Base-by-base conservation (phyloP, 2,888 invertebrate genomes). In the Branchipolynoe longqiensis region DNA sequence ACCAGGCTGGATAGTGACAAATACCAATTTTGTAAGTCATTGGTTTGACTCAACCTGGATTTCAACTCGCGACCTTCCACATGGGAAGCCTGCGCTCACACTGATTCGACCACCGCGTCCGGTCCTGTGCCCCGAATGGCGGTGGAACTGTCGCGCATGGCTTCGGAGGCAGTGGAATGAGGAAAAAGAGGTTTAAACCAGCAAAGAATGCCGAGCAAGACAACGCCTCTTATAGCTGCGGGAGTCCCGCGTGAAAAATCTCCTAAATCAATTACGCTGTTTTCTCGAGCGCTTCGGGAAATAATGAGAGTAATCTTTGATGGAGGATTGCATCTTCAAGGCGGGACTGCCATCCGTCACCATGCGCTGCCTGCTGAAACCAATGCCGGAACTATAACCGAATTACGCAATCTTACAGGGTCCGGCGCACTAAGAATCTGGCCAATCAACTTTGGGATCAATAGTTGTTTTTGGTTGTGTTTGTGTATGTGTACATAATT, bases 261-360 rank as follows among this genome's bases (percentile, higher is more conserved):
- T n/a, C 25, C 78, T 78, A 78, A 78, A 78, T 78, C 78, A 78
- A 78, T 78, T 78, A 78, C n/a, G 48, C 48, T 78, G 78, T 78
- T 78, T 78, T 78, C 78, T 78, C 78, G 78, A 31, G 28, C 54
- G 48, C 41, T n/a, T 1, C 78, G 28, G 33, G 78, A 48, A 78
- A 78, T 78, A 78, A 78, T 78, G 78, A 78, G 54, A 78, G 54
- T 78, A 78, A 78, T 78, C 78, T 78, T 78, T 78, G 48, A 31
- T 78, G 78, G 48, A 12, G 54, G 78, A 31, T 54, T 31, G 41
- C 33, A 33, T 78, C 78, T 78, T 78, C 78, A 31, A 78, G 78
- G 48, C 41, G 12, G 48, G 78, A 31, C 28, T 41, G 25, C 28
- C 54, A 78, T 78, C 78, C 41, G 48, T 78, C 78, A 78, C 74